Evolutionary conservation across 2,888 invertebrate genomes (phyloP), one percentile per base, ranked within the genome.

Genomic region (Villa cingulata): DNA sequence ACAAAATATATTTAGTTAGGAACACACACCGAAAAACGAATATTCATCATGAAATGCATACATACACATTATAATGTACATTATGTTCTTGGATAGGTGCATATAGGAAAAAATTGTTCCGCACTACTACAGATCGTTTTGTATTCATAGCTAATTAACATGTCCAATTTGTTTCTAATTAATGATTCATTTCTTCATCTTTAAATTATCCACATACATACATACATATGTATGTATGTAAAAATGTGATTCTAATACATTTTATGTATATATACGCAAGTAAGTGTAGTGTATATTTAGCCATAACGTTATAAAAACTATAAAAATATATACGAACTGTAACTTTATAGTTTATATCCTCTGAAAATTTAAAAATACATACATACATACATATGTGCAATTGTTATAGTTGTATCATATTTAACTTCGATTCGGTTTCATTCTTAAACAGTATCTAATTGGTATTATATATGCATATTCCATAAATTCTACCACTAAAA

Each of bases 151-250:
- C 47, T 47, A 47, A 47, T 47, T 47, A 47, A 47, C 47, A 50
- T 52, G 52, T 52, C 52, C 48, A 52, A 52, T 52, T 52, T 52
- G 48, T 50, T 50, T 50, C 52, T 52, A 52, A 52, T 52, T 50
- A 52, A 52, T 52, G 50, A 50, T 52, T 52, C 50, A 52, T 50
- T 43, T 48, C 43, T 46, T 6, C 41, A 40, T 34, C 6, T 47
- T 47, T 37, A 43, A 47, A 47, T 43, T 43, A 38, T 38, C 42
- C 34, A 23, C 7, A 23, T 7, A 23, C 23, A 23, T 23, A 23
- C 29, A 37, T 29, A 32, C 12, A 32, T 32, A 32, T 5, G 2
- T 27, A 27, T 27, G 2, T 27, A 27, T 27, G 2, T 27, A 27
- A 6, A 27, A 9, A n/a, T n/a, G n/a, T n/a, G n/a, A n/a, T n/a